Percentiles rank a stretch among this genome's conserved stretches.
phyloP scores from a whole-genome alignment of 2,113 vertebrate species.

The Solenodon paradoxus region DNA sequence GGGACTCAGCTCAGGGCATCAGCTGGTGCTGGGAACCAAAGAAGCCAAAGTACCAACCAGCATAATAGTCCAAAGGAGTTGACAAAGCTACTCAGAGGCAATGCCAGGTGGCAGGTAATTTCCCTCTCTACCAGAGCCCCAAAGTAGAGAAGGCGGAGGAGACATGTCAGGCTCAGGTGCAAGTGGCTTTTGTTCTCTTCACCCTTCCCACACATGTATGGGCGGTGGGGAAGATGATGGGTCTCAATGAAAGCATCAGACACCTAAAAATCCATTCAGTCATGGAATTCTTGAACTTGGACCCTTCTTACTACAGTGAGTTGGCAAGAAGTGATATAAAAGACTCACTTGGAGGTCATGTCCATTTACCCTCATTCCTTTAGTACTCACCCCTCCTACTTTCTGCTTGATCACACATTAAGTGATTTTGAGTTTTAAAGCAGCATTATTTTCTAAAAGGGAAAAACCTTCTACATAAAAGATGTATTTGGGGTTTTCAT shows the following conservation, averaged over 20 bases:
- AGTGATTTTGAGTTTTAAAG: conserved; percentile 59
- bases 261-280: neutral
- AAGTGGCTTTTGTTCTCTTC: conserved; percentile 45
- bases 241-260: neutral
- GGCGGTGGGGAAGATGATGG: neutral
- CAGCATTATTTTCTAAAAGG: conserved; percentile 24
- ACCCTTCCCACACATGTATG: neutral
- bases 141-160: conserved; percentile 11
- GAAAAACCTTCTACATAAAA: neutral
- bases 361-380: conserved; percentile 12
- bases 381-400: neutral
- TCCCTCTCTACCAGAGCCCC: neutral
- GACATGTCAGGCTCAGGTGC: conserved; percentile 1
- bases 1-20: conserved; percentile 70
- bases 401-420: conserved; percentile 34
- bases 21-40: conserved; percentile 74
- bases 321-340: neutral
- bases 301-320: conserved; percentile 1
- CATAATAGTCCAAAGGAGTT: conserved; percentile 72
- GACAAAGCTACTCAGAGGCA: conserved; percentile 70
- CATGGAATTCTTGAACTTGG: neutral
- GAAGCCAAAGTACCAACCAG: conserved; percentile 70
- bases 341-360: neutral
- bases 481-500: conserved; percentile 44
- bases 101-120: conserved; percentile 58